phyloP scores from a whole-genome alignment of 2,113 vertebrate species.

The Pachypanchax playfairii region DNA sequence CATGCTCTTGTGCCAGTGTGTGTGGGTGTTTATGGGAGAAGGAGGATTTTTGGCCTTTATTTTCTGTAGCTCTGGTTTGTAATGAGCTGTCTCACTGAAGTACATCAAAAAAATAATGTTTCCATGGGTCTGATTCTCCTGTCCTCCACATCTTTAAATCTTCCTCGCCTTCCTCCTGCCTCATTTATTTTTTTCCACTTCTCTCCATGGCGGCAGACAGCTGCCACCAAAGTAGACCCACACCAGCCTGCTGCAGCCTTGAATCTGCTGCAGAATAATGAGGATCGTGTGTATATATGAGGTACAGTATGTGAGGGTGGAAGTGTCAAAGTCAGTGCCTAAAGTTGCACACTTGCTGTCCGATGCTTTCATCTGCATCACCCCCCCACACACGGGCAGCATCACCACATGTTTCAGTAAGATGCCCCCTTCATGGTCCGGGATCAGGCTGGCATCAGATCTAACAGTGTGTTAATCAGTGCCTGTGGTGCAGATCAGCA shows the following conservation, averaged over 20 bases:
- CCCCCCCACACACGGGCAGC: constrained; percentile 2
- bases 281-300: constrained; percentile 35
- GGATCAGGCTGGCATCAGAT: constrained; percentile 55
- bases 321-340: constrained; percentile 3
- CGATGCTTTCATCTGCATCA: background rate
- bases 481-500: constrained; percentile 53
- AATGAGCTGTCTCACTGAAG: constrained; percentile 41
- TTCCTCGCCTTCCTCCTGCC: background rate
- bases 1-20: constrained; percentile 11
- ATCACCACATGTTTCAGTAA: background rate
- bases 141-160: constrained; percentile 3
- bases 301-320: constrained; percentile 22
- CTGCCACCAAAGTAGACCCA: constrained; percentile 28
- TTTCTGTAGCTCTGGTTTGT: constrained; percentile 14
- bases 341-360: constrained; percentile 50
- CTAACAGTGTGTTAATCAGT: constrained; percentile 60
- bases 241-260: constrained; percentile 15
- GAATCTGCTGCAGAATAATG: constrained; percentile 35
- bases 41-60: constrained; percentile 23
- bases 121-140: constrained; percentile 7
- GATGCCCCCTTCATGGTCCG: background rate
- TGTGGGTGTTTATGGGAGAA: constrained; percentile 25
- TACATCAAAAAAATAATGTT: constrained; percentile 35
- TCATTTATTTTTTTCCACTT: constrained; percentile 21
- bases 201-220: constrained; percentile 1